Conservation (phyloP, 2,888 invertebrate genomes). For the Scrobipalpa costella region DNA sequence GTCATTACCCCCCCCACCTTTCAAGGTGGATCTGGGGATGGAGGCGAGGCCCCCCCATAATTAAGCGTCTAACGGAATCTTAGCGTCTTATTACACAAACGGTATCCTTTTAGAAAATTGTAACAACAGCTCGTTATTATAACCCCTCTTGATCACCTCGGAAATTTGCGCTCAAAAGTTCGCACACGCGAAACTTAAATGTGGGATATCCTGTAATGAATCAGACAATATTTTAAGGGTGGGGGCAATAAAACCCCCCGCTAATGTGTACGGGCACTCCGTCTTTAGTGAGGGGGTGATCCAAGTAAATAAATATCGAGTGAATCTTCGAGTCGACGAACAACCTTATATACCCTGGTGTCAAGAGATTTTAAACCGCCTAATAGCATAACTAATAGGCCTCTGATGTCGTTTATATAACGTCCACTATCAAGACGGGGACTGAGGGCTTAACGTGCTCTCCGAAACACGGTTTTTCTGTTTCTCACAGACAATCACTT, state of each 20-base stretch:
- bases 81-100: conserved; percentile 81
- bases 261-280: conserved; percentile 78
- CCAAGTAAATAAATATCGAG: conserved; percentile 74
- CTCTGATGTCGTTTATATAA: too few relatives aligned
- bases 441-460: too few relatives aligned
- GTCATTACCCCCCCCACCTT: conserved; percentile 67
- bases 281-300: conserved; percentile 72
- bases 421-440: too few relatives aligned
- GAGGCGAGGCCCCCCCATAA: conserved; percentile 58
- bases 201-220: conserved; percentile 81
- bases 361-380: too few relatives aligned
- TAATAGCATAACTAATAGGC: too few relatives aligned
- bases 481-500: too few relatives aligned
- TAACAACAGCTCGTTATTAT: conserved; percentile 71
- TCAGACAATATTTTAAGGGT: conserved; percentile 81
- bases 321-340: too few relatives aligned
- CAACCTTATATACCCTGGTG: too few relatives aligned
- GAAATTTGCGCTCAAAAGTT: conserved; percentile 63
- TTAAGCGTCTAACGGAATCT: conserved; percentile 81
- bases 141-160: conserved; percentile 67
- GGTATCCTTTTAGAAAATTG: conserved; percentile 81
- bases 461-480: too few relatives aligned
- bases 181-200: conserved; percentile 73
- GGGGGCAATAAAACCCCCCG: conserved; percentile 77
- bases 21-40: not conserved